phyloP scores from a whole-genome alignment of 2,113 vertebrate species.

The Brienomyrus brachyistius region DNA sequence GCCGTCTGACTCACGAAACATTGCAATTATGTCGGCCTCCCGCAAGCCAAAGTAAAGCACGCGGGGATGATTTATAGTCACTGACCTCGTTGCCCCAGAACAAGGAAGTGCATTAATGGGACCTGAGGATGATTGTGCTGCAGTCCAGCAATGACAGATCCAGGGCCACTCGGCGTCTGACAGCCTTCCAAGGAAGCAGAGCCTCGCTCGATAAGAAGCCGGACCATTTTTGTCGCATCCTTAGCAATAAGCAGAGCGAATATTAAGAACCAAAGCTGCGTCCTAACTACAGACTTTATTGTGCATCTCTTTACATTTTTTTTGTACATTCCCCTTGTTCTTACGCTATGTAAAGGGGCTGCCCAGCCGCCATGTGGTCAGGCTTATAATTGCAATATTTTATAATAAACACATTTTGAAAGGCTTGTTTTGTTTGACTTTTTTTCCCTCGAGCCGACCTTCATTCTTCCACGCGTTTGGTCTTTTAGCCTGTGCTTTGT shows the following conservation, averaged over 20 bases:
- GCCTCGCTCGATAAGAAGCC: too few species aligned
- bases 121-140: background rate
- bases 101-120: background rate
- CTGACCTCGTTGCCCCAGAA: background rate
- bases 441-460: background rate
- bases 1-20: background rate
- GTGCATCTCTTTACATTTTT: background rate
- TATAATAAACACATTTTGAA: background rate
- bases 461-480: background rate
- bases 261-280: background rate
- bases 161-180: background rate
- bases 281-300: background rate
- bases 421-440: background rate
- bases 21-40: background rate
- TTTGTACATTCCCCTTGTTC: background rate
- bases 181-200: background rate
- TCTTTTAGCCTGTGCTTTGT: background rate
- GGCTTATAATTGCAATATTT: background rate
- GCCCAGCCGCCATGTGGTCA: constrained; percentile 12
- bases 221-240: background rate
- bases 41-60: background rate
- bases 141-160: background rate
- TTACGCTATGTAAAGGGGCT: background rate
- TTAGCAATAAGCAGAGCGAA: background rate
- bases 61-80: background rate